phyloP scores from a whole-genome alignment of 2,888 invertebrate species.

The Aporophyla lueneburgensis region DNA sequence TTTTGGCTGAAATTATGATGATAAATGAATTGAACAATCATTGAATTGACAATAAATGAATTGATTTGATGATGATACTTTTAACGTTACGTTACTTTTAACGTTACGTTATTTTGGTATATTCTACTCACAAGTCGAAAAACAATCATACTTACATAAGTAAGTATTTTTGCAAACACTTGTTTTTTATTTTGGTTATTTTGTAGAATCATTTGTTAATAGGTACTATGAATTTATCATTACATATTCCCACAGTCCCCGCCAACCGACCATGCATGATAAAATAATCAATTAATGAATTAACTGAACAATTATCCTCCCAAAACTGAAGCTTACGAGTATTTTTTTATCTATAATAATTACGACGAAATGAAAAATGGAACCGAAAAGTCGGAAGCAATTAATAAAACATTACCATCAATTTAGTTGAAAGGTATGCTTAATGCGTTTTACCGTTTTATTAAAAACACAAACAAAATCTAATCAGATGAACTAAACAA shows the following conservation, averaged over 20 bases:
- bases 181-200: no score
- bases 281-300: constrained; percentile 38
- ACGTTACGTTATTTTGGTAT: no score
- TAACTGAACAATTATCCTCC: constrained; percentile 35
- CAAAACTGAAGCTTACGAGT: constrained; percentile 22
- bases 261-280: neutral
- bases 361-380: constrained; percentile 30
- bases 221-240: neutral
- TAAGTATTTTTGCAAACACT: no score
- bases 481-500: constrained; percentile 29
- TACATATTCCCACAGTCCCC: neutral
- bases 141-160: no score
- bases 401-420: constrained; percentile 57
- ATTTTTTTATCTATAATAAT: constrained; percentile 42
- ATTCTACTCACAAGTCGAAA: no score
- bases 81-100: no score
- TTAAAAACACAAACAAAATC: constrained; percentile 17
- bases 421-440: constrained; percentile 38
- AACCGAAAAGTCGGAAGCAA: constrained; percentile 44
- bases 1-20: no score
- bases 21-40: no score
- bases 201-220: no score
- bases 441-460: constrained; percentile 22
- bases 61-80: no score
- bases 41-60: no score